phyloP scores from a whole-genome alignment of 92 coral and sea anemone species.

The Epizoanthus fatuus region DNA sequence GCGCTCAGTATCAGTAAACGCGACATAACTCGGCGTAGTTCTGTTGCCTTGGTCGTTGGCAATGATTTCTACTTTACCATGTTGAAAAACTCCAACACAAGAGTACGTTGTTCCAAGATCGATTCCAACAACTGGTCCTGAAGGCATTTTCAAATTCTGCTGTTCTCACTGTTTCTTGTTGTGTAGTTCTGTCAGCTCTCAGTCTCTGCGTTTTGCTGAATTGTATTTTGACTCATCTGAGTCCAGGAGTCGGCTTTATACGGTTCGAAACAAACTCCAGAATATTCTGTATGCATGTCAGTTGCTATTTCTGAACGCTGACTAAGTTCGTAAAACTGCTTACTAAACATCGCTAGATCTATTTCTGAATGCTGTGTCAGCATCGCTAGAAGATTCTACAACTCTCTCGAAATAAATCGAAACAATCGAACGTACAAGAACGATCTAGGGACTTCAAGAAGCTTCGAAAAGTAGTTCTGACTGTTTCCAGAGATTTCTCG shows the following conservation, averaged over 20 bases:
- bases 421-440: slow-evolving; percentile 20
- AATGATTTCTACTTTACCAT: slow-evolving; percentile 96
- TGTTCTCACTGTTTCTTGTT: background rate
- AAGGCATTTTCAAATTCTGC: slow-evolving; percentile 59
- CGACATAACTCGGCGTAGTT: slow-evolving; percentile 97
- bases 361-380: slow-evolving; percentile 1
- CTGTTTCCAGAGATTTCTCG: background rate
- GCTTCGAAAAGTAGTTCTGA: background rate
- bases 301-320: slow-evolving; percentile 1
- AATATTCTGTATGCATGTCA: slow-evolving; percentile 19
- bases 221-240: background rate
- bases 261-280: background rate
- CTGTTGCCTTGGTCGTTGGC: slow-evolving; percentile 98
- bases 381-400: background rate
- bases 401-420: slow-evolving; percentile 23
- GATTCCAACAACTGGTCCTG: slow-evolving; percentile 91
- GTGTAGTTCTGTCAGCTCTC: slow-evolving; percentile 8
- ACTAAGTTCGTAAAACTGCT: background rate
- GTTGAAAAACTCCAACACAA: slow-evolving; percentile 97
- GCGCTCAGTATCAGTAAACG: slow-evolving; percentile 93
- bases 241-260: background rate
- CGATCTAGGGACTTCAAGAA: background rate
- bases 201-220: background rate
- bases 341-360: background rate
- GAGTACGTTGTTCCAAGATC: slow-evolving; percentile 99